A percentile compares a stretch with the other conserved stretches of the same genome.
Conservation (phyloP, 2,888 invertebrate species). For the Calliphora vomitoria region DNA sequence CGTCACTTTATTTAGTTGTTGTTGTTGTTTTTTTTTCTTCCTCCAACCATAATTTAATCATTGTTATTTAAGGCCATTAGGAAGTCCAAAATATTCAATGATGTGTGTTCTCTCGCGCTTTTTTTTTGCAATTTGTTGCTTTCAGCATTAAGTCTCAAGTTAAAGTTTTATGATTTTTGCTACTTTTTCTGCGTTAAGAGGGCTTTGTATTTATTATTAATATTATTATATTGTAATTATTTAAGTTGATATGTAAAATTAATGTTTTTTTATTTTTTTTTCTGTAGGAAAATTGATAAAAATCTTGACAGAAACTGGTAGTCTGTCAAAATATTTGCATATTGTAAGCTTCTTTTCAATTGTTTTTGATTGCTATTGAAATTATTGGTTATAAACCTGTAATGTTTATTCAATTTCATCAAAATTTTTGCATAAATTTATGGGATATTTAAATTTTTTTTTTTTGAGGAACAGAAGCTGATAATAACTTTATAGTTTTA, state of each 20-base stretch:
- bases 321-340: neutral
- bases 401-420: conserved; percentile 45
- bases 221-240: conserved; percentile 62
- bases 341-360: neutral
- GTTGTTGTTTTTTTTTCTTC: neutral
- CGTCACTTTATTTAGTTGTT: conserved; percentile 63
- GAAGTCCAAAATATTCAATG: conserved; percentile 65
- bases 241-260: conserved; percentile 47
- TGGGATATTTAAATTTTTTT: neutral
- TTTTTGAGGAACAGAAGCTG: neutral
- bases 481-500: conserved; percentile 16
- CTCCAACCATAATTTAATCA: conserved; percentile 62
- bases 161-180: conserved; percentile 8
- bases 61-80: conserved; percentile 75
- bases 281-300: conserved; percentile 20
- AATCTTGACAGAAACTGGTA: conserved; percentile 3
- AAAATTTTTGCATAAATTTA: conserved; percentile 43
- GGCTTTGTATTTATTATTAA: conserved; percentile 30
- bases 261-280: neutral
- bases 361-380: conserved; percentile 22
- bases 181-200: conserved; percentile 27
- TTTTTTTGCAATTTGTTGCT: neutral
- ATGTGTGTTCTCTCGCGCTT: neutral
- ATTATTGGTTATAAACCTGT: conserved; percentile 37
- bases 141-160: neutral